These are phyloP conservation scores for Crossocerus cetratus DNA, from an alignment of 2,888 invertebrate species.

Conservation along the genomic window DNA sequence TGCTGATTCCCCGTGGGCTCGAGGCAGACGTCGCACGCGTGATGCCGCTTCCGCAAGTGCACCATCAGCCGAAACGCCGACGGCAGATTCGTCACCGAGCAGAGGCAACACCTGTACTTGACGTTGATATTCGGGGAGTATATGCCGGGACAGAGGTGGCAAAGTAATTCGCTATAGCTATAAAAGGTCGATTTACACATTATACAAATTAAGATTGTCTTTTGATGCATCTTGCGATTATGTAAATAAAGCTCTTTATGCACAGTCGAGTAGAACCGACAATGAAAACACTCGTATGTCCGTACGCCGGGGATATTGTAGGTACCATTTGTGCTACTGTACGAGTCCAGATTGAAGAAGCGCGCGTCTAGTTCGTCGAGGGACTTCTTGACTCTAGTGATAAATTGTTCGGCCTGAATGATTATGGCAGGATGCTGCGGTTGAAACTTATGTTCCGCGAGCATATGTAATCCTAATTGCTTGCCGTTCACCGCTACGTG, in stretches of 20 bases:
- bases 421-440: slow-evolving; percentile 75
- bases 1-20: slow-evolving; percentile 89
- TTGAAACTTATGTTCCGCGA: slow-evolving; percentile 87
- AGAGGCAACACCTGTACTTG: slow-evolving; percentile 89
- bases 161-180: slow-evolving; percentile 91
- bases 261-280: slow-evolving; percentile 86
- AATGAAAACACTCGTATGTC: slow-evolving; percentile 91
- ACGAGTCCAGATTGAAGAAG: slow-evolving; percentile 86
- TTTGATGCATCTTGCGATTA: slow-evolving; percentile 91
- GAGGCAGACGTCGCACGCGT: slow-evolving; percentile 91
- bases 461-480: slow-evolving; percentile 88
- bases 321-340: slow-evolving; percentile 81
- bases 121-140: slow-evolving; percentile 82
- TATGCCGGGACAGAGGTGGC: slow-evolving; percentile 91
- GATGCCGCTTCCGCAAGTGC: slow-evolving; percentile 89
- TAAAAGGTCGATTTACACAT: slow-evolving; percentile 94
- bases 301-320: slow-evolving; percentile 80
- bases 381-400: slow-evolving; percentile 82
- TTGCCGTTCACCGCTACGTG: slow-evolving; percentile 91
- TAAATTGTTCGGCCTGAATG: slow-evolving; percentile 78
- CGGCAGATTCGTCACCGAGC: slow-evolving; percentile 86
- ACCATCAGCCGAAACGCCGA: slow-evolving; percentile 93
- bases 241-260: slow-evolving; percentile 92
- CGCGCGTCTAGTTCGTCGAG: slow-evolving; percentile 81
- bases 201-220: slow-evolving; percentile 88